Evolutionary conservation across 2,113 vertebrate species (phyloP).

Genomic region (Pelecanus crispus): DNA sequence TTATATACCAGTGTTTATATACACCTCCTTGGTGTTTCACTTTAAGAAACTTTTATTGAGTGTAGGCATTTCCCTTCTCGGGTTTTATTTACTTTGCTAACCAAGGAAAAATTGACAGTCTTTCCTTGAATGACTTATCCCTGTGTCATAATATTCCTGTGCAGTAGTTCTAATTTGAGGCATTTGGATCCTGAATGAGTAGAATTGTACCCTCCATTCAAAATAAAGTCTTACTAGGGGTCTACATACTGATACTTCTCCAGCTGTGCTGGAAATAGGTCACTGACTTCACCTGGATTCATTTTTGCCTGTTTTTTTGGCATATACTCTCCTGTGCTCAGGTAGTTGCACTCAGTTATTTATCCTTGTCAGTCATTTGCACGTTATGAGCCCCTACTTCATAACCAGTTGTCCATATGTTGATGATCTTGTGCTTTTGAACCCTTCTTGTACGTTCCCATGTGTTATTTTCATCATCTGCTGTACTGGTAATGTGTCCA

Average conservation of each 20-base stretch:
- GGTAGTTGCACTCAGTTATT: background rate
- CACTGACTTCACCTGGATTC: background rate
- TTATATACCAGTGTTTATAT: background rate
- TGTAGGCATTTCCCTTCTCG: background rate
- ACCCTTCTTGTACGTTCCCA: background rate
- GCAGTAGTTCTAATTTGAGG: background rate
- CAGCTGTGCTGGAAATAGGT: background rate
- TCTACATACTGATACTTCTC: background rate
- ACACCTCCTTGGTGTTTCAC: accelerated
- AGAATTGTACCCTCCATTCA: background rate
- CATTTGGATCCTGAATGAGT: background rate
- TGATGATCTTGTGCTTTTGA: background rate
- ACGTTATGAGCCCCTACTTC: background rate
- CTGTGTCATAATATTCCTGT: background rate
- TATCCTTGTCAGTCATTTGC: background rate
- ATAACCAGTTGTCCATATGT: accelerated
- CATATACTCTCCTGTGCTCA: background rate
- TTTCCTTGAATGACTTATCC: background rate
- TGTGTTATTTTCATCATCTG: background rate
- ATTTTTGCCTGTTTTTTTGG: background rate
- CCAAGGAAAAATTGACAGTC: background rate
- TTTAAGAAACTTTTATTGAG: background rate
- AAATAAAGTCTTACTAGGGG: background rate
- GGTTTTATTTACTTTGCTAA: background rate
- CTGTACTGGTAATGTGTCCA: background rate